Base-by-base conservation (phyloP, 2,797 vertebrate species). In the Tadarida brasiliensis region DNA sequence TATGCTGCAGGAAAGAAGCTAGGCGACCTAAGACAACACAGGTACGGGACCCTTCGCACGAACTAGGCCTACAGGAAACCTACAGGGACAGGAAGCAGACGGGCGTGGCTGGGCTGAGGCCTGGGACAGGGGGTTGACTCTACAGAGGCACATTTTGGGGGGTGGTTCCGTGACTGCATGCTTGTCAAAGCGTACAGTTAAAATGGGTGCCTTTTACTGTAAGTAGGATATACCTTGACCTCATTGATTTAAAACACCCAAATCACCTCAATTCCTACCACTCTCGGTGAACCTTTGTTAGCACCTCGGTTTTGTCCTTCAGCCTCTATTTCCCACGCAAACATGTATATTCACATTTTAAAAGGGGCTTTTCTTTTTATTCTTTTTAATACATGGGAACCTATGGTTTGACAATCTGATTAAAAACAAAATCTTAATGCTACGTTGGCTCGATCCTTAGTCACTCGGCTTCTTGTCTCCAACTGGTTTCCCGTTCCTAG, bases 41-140 rank as follows among this genome's bases (percentile, higher is more conserved):
- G 15, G 7, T 14, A 5, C 5, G 11, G 83, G 68, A 87, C 47
- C 17, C 19, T 68, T 57, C 17, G 67, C 12, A 22, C 17, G 77
- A 94, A 87, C 51, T 1, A 28, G 35, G 39, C 61, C 28, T 14
- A 30, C 2, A 30, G 67, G 63, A 10, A 91, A 71, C 85, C 63
- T 51, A 1, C 1, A 15, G 33, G 5, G 30, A 16, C 3, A 44
- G 67, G 30, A 47, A 39, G 59, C 8, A 24, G 68, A 54, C 0
- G 8, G 35, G 12, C 17, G 35, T 1, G 0, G 1, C 68, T 7
- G 73, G 39, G 4, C 7, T 3, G 2, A 35, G 1, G 10, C 2
- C 0, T 3, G 49, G 59, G 17, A 9, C 9, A 10, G 10, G n/a
- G 14, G 11, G 8, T 5, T 4, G 17, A 5, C 9, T 28, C 35